phyloP scores from a whole-genome alignment of 2,888 invertebrate species.

The Axea sp. region DNA sequence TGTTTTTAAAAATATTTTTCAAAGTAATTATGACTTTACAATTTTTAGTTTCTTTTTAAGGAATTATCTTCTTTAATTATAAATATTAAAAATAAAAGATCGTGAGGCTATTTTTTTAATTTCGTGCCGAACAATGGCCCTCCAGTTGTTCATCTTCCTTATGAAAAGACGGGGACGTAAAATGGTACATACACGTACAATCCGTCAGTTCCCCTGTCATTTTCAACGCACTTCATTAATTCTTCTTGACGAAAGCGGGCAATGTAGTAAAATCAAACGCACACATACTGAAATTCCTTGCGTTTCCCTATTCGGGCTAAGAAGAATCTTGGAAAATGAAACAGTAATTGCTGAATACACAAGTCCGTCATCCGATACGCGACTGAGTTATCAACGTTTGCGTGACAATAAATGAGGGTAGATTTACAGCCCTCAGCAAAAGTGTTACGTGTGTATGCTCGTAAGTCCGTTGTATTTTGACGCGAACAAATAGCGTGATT shows the following conservation, averaged over 20 bases:
- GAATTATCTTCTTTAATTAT: no score
- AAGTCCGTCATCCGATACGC: conserved; percentile 55
- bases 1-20: no score
- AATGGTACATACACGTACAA: conserved; percentile 45
- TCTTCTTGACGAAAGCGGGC: conserved; percentile 22
- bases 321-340: conserved; percentile 54
- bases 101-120: no score
- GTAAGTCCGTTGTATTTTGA: conserved; percentile 44
- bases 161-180: conserved; percentile 41
- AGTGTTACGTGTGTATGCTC: conserved; percentile 38
- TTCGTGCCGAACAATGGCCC: conserved; percentile 41
- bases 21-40: no score
- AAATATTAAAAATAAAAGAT: no score
- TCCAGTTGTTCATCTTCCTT: conserved; percentile 46
- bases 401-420: conserved; percentile 61
- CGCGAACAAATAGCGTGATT: conserved; percentile 59
- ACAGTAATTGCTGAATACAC: conserved; percentile 61
- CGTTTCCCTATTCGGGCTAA: conserved; percentile 19
- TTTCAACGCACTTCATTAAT: conserved; percentile 62
- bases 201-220: conserved; percentile 53
- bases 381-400: conserved; percentile 54
- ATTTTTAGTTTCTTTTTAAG: no score
- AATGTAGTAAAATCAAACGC: conserved; percentile 32
- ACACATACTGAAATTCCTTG: conserved; percentile 15
- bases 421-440: conserved; percentile 55